Conservation (phyloP, 2,888 invertebrate species). For the Acrobasis suavella region DNA sequence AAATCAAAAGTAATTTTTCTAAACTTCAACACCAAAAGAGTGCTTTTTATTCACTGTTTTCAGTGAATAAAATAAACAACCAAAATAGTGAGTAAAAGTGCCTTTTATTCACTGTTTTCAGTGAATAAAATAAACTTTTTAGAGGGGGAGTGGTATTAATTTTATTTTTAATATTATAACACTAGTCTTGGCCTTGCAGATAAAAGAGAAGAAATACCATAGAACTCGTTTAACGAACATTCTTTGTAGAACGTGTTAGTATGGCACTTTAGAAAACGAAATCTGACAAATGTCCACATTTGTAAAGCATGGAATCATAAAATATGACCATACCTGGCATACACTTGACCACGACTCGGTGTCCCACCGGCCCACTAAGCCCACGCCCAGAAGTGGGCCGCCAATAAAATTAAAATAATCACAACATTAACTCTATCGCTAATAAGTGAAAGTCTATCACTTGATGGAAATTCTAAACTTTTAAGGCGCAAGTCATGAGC, state of each 20-base stretch:
- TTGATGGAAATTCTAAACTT: conserved; percentile 27
- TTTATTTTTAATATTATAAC: too few relatives aligned
- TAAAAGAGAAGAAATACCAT: not conserved
- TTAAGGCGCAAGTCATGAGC: conserved; percentile 22
- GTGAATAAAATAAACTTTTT: too few relatives aligned
- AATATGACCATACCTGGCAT: conserved; percentile 13
- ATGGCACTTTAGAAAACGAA: conserved; percentile 13
- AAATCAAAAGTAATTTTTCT: too few relatives aligned
- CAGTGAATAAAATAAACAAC: too few relatives aligned
- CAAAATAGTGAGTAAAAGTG: too few relatives aligned
- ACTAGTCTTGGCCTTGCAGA: not conserved
- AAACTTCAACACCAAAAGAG: too few relatives aligned
- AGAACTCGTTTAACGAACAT: not conserved
- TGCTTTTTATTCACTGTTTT: too few relatives aligned
- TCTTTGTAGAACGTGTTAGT: conserved; percentile 11
- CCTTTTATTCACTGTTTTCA: too few relatives aligned
- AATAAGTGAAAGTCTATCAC: conserved; percentile 45
- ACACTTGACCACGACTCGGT: conserved; percentile 3
- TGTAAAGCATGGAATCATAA: conserved; percentile 6
- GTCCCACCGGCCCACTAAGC: conserved; percentile 23
- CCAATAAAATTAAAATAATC: conserved; percentile 43
- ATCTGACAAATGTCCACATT: not conserved
- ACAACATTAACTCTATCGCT: conserved; percentile 33
- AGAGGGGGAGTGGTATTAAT: too few relatives aligned
- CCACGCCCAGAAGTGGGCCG: conserved; percentile 27